These are phyloP conservation scores for Clitarchus hookeri DNA, from an alignment of 2,888 invertebrate genomes.

Conservation along the genomic window DNA sequence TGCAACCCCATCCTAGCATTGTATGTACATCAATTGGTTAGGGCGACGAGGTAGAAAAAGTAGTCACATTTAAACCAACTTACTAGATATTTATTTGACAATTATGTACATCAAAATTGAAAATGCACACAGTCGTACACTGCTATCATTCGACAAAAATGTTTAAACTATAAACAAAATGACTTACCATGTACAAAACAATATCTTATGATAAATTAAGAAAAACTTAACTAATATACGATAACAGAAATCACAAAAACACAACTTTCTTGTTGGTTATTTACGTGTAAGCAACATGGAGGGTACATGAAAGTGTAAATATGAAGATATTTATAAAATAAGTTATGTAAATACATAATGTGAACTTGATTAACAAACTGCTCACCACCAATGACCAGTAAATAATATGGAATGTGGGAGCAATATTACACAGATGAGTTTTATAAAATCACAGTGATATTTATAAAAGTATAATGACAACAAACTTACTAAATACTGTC, in stretches of 20 bases:
- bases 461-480: neutral
- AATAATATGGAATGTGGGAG: conserved; percentile 6
- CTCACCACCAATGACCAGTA: neutral
- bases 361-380: neutral
- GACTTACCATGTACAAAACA: neutral
- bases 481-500: neutral
- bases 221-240: neutral
- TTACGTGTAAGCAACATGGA: neutral
- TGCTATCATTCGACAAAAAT: neutral
- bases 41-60: too few relatives aligned
- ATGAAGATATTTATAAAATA: conserved; percentile 9
- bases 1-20: too few relatives aligned
- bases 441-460: neutral
- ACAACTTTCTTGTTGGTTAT: neutral
- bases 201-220: neutral
- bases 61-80: neutral
- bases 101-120: conserved; percentile 14
- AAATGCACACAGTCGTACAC: neutral
- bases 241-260: neutral
- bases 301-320: neutral
- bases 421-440: neutral
- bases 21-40: too few relatives aligned
- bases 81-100: neutral
- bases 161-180: neutral
- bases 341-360: neutral